These are phyloP conservation scores for Pardalotus punctatus DNA, from an alignment of 2,113 vertebrate species.

Conservation along the genomic window DNA sequence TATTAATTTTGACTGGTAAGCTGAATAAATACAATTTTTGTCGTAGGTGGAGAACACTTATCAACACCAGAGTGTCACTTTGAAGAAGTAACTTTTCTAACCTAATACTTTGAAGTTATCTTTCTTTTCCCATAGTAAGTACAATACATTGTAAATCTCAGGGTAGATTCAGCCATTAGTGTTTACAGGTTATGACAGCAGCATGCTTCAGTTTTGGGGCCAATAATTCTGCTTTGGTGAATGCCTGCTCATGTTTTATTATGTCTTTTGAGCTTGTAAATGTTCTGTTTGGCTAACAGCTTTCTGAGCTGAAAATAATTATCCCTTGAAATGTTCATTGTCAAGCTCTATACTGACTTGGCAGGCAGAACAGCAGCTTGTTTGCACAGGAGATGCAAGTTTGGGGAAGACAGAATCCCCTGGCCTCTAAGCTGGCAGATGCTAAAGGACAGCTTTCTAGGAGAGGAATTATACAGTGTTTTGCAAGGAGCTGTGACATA, in stretches of 20 bases:
- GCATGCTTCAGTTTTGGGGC: not conserved
- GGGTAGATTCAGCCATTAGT: not conserved
- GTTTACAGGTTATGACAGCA: not conserved
- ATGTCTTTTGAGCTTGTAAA: not conserved
- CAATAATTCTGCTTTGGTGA: not conserved
- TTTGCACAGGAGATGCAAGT: not conserved
- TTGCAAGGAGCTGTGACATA: not conserved
- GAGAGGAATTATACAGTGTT: not conserved
- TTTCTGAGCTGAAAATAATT: slow-evolving; percentile 21
- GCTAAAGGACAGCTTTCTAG: not conserved
- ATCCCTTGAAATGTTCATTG: slow-evolving; percentile 2
- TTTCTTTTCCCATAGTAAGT: slow-evolving; percentile 3
- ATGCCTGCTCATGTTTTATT: not conserved
- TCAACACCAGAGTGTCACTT: slow-evolving; percentile 25
- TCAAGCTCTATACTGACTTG: not conserved
- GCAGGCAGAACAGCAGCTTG: not conserved
- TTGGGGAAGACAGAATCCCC: not conserved
- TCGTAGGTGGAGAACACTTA: slow-evolving; percentile 32
- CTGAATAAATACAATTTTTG: slow-evolving; percentile 57
- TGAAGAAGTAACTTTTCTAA: slow-evolving; percentile 43
- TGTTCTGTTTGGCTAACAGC: not conserved
- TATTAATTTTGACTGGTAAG: slow-evolving; percentile 62
- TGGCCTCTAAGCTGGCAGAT: not conserved
- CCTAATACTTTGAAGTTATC: not conserved
- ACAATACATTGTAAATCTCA: not conserved